These are phyloP conservation scores for Hirundichthys speculiger DNA, from an alignment of 2,113 vertebrate genomes.

Conservation along the genomic window DNA sequence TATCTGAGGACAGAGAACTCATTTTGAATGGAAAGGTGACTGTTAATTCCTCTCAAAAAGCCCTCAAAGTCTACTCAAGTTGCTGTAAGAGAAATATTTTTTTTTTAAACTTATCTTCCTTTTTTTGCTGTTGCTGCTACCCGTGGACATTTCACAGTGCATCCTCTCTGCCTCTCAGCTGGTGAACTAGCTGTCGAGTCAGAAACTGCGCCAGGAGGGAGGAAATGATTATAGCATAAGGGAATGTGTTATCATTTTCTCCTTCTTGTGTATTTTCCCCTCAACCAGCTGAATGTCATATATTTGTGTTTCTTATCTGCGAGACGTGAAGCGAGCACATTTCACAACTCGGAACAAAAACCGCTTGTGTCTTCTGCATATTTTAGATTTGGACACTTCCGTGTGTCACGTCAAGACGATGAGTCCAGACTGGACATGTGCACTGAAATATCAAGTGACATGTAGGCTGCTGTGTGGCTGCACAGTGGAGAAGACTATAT, in stretches of 20 bases:
- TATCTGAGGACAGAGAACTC: constrained; percentile 23
- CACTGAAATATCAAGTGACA: constrained; percentile 59
- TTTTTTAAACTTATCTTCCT: constrained; percentile 7
- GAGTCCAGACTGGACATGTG: constrained; percentile 38
- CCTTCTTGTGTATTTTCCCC: constrained; percentile 49
- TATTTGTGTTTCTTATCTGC: constrained; percentile 61
- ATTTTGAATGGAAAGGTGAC: constrained; percentile 9
- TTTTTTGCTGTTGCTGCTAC: constrained; percentile 16
- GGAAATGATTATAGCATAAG: constrained; percentile 73
- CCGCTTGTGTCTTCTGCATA: constrained; percentile 21
- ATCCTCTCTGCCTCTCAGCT: constrained; percentile 61
- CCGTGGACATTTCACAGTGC: constrained; percentile 50
- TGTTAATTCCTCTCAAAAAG: constrained; percentile 4
- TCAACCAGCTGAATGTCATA: constrained; percentile 39
- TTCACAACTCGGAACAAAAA: constrained; percentile 23
- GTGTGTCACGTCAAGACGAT: constrained; percentile 41
- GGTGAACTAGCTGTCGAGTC: constrained; percentile 58
- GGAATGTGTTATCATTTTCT: constrained; percentile 75
- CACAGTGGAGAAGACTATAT: constrained; percentile 49
- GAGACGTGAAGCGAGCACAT: constrained; percentile 45
- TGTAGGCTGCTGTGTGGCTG: constrained; percentile 46
- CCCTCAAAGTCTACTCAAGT: constrained; percentile 1
- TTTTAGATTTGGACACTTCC: constrained; percentile 35
- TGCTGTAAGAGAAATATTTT: constrained; percentile 1
- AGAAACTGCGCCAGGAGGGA: constrained; percentile 58